Evolutionary conservation across 2,113 vertebrate species (phyloP).

Genomic region (Siphamia tubifer): DNA sequence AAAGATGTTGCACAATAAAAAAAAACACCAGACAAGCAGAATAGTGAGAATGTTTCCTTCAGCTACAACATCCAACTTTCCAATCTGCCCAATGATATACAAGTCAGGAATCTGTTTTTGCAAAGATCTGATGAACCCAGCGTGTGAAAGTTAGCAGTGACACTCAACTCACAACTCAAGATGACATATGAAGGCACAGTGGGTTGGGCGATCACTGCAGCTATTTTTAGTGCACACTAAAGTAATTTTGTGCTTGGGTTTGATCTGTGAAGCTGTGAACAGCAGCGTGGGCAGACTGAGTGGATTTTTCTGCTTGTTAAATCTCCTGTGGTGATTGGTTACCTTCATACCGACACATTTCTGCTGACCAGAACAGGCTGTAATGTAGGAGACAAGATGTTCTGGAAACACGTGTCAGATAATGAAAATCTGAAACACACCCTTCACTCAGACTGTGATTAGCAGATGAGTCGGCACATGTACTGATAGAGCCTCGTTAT

Average conservation of each 20-base stretch:
- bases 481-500: slow-evolving; percentile 3
- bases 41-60: no score
- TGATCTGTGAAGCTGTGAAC: not conserved
- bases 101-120: no score
- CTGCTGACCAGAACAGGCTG: not conserved
- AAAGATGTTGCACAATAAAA: no score
- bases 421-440: not conserved
- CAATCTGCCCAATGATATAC: no score
- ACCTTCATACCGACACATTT: not conserved
- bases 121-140: no score
- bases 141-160: no score
- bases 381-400: not conserved
- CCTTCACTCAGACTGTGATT: not conserved
- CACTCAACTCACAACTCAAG: no score
- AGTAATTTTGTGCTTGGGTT: not conserved
- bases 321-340: not conserved
- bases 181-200: no score
- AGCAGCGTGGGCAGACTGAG: not conserved
- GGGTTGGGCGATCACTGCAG: no score
- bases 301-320: not conserved
- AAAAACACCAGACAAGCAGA: no score
- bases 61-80: no score
- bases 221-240: not conserved
- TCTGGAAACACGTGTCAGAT: not conserved
- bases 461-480: not conserved